These are phyloP conservation scores for Arctocebus calabarensis DNA, from an alignment of 2,797 vertebrate genomes.

Conservation along the genomic window DNA sequence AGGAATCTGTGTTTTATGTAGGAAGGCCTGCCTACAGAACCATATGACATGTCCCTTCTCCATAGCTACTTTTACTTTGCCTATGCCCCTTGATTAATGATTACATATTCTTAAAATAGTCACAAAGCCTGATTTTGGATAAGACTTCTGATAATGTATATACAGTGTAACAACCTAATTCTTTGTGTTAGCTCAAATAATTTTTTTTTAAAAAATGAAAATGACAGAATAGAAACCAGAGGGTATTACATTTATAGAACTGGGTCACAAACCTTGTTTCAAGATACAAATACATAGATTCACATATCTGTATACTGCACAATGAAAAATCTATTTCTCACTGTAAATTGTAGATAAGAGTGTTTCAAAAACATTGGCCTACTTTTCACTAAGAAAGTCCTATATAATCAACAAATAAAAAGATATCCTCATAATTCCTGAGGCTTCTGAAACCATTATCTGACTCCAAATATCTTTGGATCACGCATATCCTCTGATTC, in stretches of 20 bases:
- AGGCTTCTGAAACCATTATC: background rate
- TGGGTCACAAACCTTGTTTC: background rate
- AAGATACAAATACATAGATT: background rate
- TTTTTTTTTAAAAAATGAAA: conserved; percentile 4
- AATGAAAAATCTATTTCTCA: conserved; percentile 14
- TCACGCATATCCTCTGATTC: background rate
- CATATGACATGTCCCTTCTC: background rate
- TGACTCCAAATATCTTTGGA: background rate
- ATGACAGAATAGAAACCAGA: background rate
- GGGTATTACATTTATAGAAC: background rate
- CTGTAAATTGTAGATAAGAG: background rate
- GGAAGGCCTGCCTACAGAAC: background rate
- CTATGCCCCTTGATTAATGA: conserved; percentile 6
- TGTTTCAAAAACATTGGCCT: conserved; percentile 40
- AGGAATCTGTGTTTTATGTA: background rate
- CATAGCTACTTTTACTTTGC: background rate
- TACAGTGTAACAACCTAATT: background rate
- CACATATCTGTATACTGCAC: background rate
- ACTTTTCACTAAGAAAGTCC: conserved; percentile 45
- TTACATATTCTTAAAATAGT: conserved; percentile 19
- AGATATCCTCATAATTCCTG: background rate
- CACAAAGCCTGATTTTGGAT: conserved; percentile 18
- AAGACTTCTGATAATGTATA: background rate
- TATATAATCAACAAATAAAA: conserved; percentile 15
- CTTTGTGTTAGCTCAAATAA: conserved; percentile 44